Conservation (phyloP, 2,113 vertebrate genomes). For the Herpetotheres cachinnans region DNA sequence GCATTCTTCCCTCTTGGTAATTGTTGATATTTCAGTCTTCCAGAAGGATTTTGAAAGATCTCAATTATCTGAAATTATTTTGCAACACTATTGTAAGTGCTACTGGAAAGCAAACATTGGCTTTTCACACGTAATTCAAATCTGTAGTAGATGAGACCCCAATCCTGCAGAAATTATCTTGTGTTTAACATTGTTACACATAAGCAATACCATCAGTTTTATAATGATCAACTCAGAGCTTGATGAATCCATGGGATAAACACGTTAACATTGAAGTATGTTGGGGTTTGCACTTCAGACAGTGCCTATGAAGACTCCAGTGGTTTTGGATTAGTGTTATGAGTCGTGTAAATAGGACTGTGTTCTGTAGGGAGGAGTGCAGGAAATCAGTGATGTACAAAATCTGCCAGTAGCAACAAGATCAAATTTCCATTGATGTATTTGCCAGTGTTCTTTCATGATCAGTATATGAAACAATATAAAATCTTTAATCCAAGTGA, state of each 20-base stretch:
- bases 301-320: background rate
- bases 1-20: background rate
- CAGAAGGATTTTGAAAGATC: slow-evolving; percentile 15
- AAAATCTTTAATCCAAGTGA: background rate
- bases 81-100: background rate
- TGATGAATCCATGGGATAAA: background rate
- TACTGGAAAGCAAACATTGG: background rate
- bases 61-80: background rate
- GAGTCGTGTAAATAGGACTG: background rate
- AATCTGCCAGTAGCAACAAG: background rate
- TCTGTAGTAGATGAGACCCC: background rate
- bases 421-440: background rate
- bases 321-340: background rate
- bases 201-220: background rate
- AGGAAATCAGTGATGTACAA: background rate
- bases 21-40: slow-evolving; percentile 25
- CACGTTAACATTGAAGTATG: background rate
- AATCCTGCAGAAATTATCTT: background rate
- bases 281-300: background rate
- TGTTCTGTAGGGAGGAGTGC: background rate
- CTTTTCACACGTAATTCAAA: background rate
- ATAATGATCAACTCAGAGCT: background rate
- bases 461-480: background rate
- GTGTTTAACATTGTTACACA: background rate
- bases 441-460: background rate